A percentile compares a stretch with the other conserved stretches of the same genome.
Evolutionary conservation across 2,888 invertebrate species (phyloP).

Genomic region (Tetranychus truncatus): DNA sequence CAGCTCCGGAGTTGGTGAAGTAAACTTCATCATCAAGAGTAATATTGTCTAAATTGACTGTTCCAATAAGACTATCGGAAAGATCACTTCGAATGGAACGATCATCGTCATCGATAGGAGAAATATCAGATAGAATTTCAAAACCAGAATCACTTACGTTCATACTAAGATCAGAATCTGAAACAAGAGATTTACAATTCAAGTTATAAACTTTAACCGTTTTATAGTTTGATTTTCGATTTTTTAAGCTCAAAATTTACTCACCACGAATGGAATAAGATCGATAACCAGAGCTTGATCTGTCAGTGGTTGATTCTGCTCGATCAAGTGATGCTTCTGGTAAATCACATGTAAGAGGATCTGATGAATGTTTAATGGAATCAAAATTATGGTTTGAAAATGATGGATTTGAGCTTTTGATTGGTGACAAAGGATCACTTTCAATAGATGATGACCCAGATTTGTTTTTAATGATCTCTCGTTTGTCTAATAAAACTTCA

Average conservation of each 20-base stretch:
- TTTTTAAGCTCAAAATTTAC: neutral
- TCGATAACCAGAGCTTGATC: neutral
- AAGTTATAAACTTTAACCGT: neutral
- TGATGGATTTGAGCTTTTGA: neutral
- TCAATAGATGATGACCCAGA: neutral
- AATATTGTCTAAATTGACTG: neutral
- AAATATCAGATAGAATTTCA: conserved; percentile 7
- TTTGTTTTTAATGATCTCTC: neutral
- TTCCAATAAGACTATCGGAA: conserved; percentile 24
- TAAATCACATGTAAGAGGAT: neutral
- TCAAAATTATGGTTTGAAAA: neutral
- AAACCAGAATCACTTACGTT: conserved; percentile 18
- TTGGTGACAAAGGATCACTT: neutral
- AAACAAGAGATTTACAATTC: neutral
- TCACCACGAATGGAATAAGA: neutral
- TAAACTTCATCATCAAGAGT: conserved; percentile 10
- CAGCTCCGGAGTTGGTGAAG: neutral
- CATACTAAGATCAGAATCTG: conserved; percentile 2
- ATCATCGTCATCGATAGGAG: conserved; percentile 25
- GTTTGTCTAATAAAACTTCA: neutral
- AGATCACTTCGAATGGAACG: conserved; percentile 25
- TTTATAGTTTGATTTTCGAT: neutral
- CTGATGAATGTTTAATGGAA: neutral
- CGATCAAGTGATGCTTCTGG: neutral
- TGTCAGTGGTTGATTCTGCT: neutral